These are phyloP conservation scores for Caerostris darwini DNA, from an alignment of 1,140 invertebrate genomes.

Conservation along the genomic window DNA sequence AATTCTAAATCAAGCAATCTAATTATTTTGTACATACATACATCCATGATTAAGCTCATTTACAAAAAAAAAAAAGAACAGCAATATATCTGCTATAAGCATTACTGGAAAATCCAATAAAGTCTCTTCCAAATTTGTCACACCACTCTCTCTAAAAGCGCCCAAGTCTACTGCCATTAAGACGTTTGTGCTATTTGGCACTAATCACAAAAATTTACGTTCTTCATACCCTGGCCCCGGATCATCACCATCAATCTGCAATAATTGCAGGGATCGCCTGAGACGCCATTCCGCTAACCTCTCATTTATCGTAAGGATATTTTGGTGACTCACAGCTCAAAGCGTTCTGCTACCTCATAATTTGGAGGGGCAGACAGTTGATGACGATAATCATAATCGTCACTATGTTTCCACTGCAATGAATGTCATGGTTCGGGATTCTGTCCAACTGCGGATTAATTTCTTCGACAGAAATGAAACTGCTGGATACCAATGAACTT, in stretches of 20 bases:
- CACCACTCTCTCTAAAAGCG: not conserved
- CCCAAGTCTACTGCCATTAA: not conserved
- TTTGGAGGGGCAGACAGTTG: conserved; percentile 26
- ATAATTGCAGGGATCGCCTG: conserved; percentile 22
- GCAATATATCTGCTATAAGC: too few species aligned
- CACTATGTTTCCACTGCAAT: not conserved
- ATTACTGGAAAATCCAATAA: too few species aligned
- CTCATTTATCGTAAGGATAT: conserved; percentile 53
- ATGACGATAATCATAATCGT: conserved; percentile 51
- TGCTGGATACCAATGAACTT: not conserved
- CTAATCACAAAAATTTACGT: conserved; percentile 38
- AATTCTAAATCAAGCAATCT: too few species aligned
- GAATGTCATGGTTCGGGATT: not conserved
- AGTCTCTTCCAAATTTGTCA: not conserved
- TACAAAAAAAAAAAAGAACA: too few species aligned
- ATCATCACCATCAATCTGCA: conserved; percentile 61
- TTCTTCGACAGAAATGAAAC: conserved; percentile 4
- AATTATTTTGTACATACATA: too few species aligned
- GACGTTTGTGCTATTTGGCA: not conserved
- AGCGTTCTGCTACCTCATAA: conserved; percentile 28
- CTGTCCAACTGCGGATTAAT: conserved; percentile 35
- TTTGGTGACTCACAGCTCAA: conserved; percentile 29
- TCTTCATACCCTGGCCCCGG: not conserved
- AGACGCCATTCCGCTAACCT: conserved; percentile 55
- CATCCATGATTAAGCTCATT: too few species aligned